Conservation (phyloP, 2,797 vertebrate genomes). For the Molossus alvarezi region DNA sequence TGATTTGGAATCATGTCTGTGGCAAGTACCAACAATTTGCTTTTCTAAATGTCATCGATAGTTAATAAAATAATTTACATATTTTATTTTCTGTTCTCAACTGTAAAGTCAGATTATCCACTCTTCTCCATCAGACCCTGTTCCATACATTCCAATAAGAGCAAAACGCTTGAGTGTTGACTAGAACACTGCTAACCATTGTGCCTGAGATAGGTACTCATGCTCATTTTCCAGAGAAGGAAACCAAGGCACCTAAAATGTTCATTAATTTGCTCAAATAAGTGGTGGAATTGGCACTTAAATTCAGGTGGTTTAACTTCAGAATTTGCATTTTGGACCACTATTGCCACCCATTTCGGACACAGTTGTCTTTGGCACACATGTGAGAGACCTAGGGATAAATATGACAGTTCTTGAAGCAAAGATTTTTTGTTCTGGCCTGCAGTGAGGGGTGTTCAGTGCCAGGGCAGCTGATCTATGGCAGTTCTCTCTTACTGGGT, state of each 20-base stretch:
- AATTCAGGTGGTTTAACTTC: not conserved
- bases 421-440: not conserved
- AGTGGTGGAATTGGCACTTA: slow-evolving; percentile 19
- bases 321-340: not conserved
- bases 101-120: slow-evolving; percentile 32
- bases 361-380: not conserved
- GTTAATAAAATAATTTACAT: slow-evolving; percentile 36
- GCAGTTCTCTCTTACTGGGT: not conserved
- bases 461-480: not conserved
- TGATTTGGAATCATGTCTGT: slow-evolving; percentile 41
- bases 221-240: not conserved
- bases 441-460: not conserved
- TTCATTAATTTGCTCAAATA: slow-evolving; percentile 57
- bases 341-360: not conserved
- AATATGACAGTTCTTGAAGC: not conserved
- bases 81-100: slow-evolving; percentile 33
- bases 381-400: not conserved
- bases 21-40: slow-evolving; percentile 35
- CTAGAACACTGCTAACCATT: not conserved
- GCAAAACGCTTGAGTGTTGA: not conserved
- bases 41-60: slow-evolving; percentile 53
- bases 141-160: not conserved
- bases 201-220: not conserved
- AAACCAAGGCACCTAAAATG: not conserved
- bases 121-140: not conserved